Conservation (phyloP, 2,888 invertebrate genomes). For the Epirrita christyi region DNA sequence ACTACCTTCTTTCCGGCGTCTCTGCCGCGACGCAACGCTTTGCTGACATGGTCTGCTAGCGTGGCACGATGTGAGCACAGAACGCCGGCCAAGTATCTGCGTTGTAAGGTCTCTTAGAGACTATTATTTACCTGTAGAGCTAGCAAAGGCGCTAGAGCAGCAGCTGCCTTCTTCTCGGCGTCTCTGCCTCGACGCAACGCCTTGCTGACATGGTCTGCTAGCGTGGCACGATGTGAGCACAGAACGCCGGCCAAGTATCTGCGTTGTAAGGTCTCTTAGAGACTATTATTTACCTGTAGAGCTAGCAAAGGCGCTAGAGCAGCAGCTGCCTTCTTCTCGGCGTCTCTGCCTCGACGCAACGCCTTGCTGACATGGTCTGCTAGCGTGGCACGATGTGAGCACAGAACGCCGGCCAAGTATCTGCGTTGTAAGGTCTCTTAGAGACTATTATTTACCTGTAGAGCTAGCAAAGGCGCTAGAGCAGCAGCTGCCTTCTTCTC, state of each 20-base stretch:
- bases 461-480: constrained; percentile 90
- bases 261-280: constrained; percentile 85
- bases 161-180: constrained; percentile 93
- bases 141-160: constrained; percentile 91
- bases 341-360: constrained; percentile 92
- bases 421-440: constrained; percentile 91
- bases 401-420: constrained; percentile 90
- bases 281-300: constrained; percentile 57
- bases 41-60: constrained; percentile 92
- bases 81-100: constrained; percentile 85
- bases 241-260: constrained; percentile 83
- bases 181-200: constrained; percentile 93
- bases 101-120: constrained; percentile 82
- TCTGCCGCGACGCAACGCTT: constrained; percentile 92
- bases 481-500: constrained; percentile 94
- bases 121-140: constrained; percentile 77
- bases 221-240: constrained; percentile 89
- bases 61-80: constrained; percentile 89
- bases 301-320: constrained; percentile 92
- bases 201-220: constrained; percentile 92
- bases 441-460: constrained; percentile 86
- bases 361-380: constrained; percentile 93
- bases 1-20: constrained; percentile 93
- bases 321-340: constrained; percentile 93
- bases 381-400: constrained; percentile 91